Conservation (phyloP, 1,140 invertebrate species). For the Stegodyphus mimosarum region DNA sequence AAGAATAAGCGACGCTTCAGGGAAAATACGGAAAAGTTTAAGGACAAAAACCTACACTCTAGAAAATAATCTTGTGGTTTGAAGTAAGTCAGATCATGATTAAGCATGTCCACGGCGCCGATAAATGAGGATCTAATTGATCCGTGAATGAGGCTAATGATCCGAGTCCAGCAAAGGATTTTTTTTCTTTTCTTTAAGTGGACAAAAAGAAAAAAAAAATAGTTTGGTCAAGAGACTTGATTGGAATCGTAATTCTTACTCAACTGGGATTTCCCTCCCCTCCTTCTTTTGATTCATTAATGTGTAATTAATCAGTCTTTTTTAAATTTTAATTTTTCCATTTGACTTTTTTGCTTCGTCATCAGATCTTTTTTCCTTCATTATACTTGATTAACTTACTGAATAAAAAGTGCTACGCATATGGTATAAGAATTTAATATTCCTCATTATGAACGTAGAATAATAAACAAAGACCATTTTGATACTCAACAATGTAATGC, state of each 20-base stretch:
- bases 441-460: no score
- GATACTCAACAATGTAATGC: no score
- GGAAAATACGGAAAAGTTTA: no score
- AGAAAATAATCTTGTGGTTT: constrained; percentile 39
- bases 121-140: constrained; percentile 59
- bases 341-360: not conserved
- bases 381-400: constrained; percentile 17
- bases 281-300: constrained; percentile 33
- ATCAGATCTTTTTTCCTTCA: constrained; percentile 15
- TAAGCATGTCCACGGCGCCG: constrained; percentile 35
- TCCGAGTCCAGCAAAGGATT: constrained; percentile 21
- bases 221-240: constrained; percentile 52
- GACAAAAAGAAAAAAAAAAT: constrained; percentile 31
- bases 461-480: no score
- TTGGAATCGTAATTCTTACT: constrained; percentile 56
- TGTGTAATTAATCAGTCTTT: constrained; percentile 57
- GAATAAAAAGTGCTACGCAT: not conserved
- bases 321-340: not conserved
- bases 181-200: constrained; percentile 42
- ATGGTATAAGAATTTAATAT: no score
- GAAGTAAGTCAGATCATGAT: constrained; percentile 46
- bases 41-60: not conserved
- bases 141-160: constrained; percentile 55
- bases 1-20: no score
- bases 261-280: constrained; percentile 6